Evolutionary conservation across 2,888 invertebrate genomes (phyloP).

Genomic region (Flexamia atlantica): DNA sequence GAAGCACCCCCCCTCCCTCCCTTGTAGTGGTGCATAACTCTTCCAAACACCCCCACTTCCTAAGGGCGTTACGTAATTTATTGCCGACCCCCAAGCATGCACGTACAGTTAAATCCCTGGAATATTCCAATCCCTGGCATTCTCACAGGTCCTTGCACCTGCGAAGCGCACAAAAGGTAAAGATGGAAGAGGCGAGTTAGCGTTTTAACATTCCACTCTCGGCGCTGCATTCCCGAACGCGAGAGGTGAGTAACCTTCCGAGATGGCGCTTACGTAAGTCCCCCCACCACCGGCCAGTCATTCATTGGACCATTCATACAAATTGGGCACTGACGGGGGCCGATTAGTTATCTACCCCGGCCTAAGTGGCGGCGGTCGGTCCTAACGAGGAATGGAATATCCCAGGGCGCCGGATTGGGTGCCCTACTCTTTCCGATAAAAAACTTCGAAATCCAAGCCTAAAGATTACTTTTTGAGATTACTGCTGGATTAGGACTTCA

Average conservation of each 20-base stretch:
- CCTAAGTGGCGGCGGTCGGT: background rate
- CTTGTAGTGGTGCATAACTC: too few species aligned
- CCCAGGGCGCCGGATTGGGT: background rate
- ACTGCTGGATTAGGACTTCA: too few species aligned
- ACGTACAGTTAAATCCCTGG: too few species aligned
- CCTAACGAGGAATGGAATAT: background rate
- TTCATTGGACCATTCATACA: slow-evolving; percentile 2
- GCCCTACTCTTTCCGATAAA: too few species aligned
- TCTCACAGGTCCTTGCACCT: background rate
- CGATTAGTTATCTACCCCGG: slow-evolving; percentile 5
- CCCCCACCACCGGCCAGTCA: background rate
- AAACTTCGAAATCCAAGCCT: too few species aligned
- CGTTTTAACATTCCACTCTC: slow-evolving; percentile 20
- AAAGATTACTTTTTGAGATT: too few species aligned
- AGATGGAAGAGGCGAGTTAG: background rate
- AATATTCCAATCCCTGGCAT: background rate
- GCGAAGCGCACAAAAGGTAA: background rate
- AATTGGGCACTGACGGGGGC: background rate
- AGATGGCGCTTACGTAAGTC: background rate
- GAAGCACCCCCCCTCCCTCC: too few species aligned
- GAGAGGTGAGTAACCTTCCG: slow-evolving; percentile 19
- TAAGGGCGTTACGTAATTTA: too few species aligned
- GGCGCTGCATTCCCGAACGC: background rate
- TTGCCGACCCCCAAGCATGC: too few species aligned
- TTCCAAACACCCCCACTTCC: too few species aligned